Evolutionary conservation across 2,797 vertebrate genomes (phyloP).

Genomic region (Sorex maritimensis): DNA sequence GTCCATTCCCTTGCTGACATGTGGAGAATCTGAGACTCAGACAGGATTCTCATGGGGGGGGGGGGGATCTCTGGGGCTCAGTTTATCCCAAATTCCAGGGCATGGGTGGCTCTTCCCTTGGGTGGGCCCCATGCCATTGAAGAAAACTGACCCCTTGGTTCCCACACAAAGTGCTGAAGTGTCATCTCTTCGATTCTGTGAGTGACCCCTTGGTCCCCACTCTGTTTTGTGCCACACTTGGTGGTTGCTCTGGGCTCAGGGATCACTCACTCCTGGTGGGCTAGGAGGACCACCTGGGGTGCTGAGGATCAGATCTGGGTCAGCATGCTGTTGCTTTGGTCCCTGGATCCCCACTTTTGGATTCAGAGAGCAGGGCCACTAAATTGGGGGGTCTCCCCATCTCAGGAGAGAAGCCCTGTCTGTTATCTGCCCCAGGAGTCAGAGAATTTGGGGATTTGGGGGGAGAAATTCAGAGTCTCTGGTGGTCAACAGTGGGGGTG

Average conservation of each 20-base stretch:
- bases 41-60: not conserved
- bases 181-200: not conserved
- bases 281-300: too few relatives aligned
- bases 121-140: not conserved
- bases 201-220: not conserved
- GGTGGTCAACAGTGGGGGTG: not conserved
- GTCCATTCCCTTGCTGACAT: not conserved
- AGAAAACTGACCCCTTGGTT: not conserved
- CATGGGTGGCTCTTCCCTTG: not conserved
- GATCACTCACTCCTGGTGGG: too few relatives aligned
- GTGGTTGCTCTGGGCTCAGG: too few relatives aligned
- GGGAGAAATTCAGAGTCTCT: not conserved
- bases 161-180: constrained; percentile 10
- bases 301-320: too few relatives aligned
- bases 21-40: constrained; percentile 38
- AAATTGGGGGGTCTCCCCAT: not conserved
- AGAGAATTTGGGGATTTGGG: not conserved
- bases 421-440: not conserved
- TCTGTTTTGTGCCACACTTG: not conserved
- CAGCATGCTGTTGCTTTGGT: not conserved
- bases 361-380: not conserved
- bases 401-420: not conserved
- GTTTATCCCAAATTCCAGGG: not conserved
- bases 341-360: too few relatives aligned
- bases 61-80: not conserved